Percentiles rank a stretch among this genome's conserved stretches.
These are phyloP conservation scores for Brachionus calyciflorus DNA, from an alignment of 1,140 invertebrate species.

Conservation along the genomic window DNA sequence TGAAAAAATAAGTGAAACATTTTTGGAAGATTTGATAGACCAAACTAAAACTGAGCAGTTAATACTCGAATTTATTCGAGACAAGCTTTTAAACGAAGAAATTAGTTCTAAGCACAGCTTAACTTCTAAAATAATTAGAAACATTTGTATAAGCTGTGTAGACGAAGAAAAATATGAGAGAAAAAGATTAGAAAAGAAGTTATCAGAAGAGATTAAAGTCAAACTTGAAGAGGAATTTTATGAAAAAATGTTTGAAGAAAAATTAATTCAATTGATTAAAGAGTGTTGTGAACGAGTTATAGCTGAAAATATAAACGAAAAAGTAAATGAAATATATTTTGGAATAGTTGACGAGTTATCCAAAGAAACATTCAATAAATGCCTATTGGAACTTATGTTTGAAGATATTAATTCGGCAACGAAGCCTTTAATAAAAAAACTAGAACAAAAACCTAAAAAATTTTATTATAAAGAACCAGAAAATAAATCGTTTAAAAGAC, in stretches of 20 bases:
- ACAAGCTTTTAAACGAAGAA: constrained; percentile 25
- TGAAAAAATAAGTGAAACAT: neutral
- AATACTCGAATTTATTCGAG: neutral
- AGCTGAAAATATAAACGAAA: constrained; percentile 8
- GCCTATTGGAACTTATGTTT: constrained; percentile 28
- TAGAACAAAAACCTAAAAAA: neutral
- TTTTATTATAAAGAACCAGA: neutral
- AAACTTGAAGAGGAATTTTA: constrained; percentile 26
- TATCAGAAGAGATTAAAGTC: neutral
- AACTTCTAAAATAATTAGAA: neutral
- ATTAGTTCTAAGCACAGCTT: neutral
- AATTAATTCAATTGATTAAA: constrained; percentile 6
- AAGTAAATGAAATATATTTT: neutral
- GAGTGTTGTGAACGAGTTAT: constrained; percentile 36
- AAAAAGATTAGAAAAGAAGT: neutral
- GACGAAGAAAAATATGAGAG: constrained; percentile 19
- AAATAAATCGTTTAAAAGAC: neutral
- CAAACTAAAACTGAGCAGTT: neutral
- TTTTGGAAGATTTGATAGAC: constrained; percentile 6
- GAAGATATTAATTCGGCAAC: constrained; percentile 17
- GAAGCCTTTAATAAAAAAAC: constrained; percentile 4
- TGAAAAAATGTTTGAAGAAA: constrained; percentile 19
- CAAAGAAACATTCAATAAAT: constrained; percentile 18
- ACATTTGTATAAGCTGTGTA: neutral
- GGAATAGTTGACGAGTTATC: constrained; percentile 8